phyloP scores from a whole-genome alignment of 2,113 vertebrate species.

The Campylorhamphus procurvoides region DNA sequence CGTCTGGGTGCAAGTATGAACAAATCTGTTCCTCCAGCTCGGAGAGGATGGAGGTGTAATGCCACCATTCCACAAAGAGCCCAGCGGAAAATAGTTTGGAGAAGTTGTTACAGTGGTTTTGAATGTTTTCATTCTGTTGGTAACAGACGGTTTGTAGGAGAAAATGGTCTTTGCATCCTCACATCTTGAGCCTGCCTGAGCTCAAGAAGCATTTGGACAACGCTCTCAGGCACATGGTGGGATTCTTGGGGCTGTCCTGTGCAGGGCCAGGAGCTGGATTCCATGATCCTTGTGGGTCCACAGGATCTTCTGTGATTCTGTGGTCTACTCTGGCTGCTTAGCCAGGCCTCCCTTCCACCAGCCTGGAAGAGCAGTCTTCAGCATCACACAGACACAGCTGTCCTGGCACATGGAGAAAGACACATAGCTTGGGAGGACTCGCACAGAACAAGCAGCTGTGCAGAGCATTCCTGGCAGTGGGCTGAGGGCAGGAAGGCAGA shows the following conservation, averaged over 20 bases:
- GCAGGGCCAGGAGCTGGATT: neutral
- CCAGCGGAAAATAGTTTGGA: neutral
- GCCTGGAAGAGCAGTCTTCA: neutral
- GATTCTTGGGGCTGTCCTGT: neutral
- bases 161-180: neutral
- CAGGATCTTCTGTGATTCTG: neutral
- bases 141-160: neutral
- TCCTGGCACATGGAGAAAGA: neutral
- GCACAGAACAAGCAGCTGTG: neutral
- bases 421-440: neutral
- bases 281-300: neutral
- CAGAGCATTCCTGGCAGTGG: neutral
- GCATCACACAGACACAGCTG: neutral
- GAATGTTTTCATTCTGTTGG: neutral
- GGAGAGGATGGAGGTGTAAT: neutral
- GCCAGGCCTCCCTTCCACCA: neutral
- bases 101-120: neutral
- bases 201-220: neutral
- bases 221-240: neutral
- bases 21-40: neutral
- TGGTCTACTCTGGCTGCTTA: neutral
- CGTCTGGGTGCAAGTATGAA: neutral
- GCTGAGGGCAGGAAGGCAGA: neutral
- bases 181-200: neutral
- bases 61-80: neutral